phyloP scores from a whole-genome alignment of 2,888 invertebrate species.

The Hololepta plana region DNA sequence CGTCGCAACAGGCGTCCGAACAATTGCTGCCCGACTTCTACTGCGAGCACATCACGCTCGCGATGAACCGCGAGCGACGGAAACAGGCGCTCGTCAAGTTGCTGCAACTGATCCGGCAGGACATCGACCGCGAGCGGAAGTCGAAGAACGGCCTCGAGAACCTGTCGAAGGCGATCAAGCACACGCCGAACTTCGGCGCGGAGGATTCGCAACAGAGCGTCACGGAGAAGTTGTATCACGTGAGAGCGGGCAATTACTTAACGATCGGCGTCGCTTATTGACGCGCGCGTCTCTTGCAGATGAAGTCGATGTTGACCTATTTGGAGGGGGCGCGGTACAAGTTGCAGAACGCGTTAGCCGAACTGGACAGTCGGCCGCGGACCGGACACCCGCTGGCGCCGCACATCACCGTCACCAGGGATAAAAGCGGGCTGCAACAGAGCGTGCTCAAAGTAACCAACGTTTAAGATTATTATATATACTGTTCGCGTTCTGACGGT shows the following conservation, averaged over 20 bases:
- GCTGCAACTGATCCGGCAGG: slow-evolving; percentile 68
- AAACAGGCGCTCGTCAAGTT: slow-evolving; percentile 75
- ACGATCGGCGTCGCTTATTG: slow-evolving; percentile 2
- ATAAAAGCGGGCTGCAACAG: slow-evolving; percentile 78
- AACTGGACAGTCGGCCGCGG: slow-evolving; percentile 61
- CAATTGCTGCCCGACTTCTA: slow-evolving; percentile 87
- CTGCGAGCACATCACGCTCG: slow-evolving; percentile 82
- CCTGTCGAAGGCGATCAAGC: slow-evolving; percentile 69
- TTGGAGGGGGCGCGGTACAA: slow-evolving; percentile 82
- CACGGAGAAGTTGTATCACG: slow-evolving; percentile 81
- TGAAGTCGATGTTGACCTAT: slow-evolving; percentile 82
- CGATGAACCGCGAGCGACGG: slow-evolving; percentile 81
- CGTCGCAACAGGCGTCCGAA: slow-evolving; percentile 42
- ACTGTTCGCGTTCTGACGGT: background rate
- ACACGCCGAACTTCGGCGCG: slow-evolving; percentile 69
- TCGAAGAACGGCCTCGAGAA: slow-evolving; percentile 82
- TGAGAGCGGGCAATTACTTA: slow-evolving; percentile 26
- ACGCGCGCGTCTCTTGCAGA: slow-evolving; percentile 37
- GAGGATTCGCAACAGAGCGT: slow-evolving; percentile 85
- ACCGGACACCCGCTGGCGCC: slow-evolving; percentile 66
- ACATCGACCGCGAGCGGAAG: slow-evolving; percentile 75
- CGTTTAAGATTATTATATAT: slow-evolving; percentile 2
- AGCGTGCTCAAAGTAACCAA: slow-evolving; percentile 57
- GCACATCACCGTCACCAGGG: slow-evolving; percentile 74
- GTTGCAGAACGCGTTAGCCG: slow-evolving; percentile 64